phyloP scores from a whole-genome alignment of 2,888 invertebrate genomes.

The Hermaeophaga mercurialis region DNA sequence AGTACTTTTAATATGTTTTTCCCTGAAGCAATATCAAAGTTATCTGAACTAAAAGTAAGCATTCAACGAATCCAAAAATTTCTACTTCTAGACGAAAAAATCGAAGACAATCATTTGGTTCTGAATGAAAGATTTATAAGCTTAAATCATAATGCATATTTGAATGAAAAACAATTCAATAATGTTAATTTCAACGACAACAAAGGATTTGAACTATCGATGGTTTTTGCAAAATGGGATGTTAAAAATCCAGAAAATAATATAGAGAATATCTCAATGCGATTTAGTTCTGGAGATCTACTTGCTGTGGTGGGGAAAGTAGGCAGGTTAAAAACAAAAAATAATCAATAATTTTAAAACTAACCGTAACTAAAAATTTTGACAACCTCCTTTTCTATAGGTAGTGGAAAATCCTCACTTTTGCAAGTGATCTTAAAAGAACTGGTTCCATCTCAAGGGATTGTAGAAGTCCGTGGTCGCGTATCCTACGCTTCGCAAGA shows the following conservation, averaged over 20 bases:
- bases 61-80: slow-evolving; percentile 61
- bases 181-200: neutral
- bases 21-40: slow-evolving; percentile 67
- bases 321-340: slow-evolving; percentile 57
- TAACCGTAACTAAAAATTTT: too few relatives aligned
- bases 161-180: neutral
- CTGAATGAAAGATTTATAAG: neutral
- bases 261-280: slow-evolving; percentile 67
- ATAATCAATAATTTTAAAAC: too few relatives aligned
- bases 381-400: too few relatives aligned
- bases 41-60: slow-evolving; percentile 65
- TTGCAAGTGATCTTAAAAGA: slow-evolving; percentile 70
- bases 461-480: slow-evolving; percentile 68
- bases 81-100: slow-evolving; percentile 49
- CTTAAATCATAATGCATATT: too few relatives aligned
- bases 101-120: neutral
- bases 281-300: slow-evolving; percentile 65
- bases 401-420: slow-evolving; percentile 65
- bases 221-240: slow-evolving; percentile 72
- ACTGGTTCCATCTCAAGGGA: slow-evolving; percentile 70
- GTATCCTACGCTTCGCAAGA: slow-evolving; percentile 82
- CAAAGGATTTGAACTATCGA: slow-evolving; percentile 33
- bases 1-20: slow-evolving; percentile 67
- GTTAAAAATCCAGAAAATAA: slow-evolving; percentile 46
- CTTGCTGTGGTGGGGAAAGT: slow-evolving; percentile 66